Conservation (phyloP, 2,888 invertebrate genomes). For the Caradrina clavipalpis region DNA sequence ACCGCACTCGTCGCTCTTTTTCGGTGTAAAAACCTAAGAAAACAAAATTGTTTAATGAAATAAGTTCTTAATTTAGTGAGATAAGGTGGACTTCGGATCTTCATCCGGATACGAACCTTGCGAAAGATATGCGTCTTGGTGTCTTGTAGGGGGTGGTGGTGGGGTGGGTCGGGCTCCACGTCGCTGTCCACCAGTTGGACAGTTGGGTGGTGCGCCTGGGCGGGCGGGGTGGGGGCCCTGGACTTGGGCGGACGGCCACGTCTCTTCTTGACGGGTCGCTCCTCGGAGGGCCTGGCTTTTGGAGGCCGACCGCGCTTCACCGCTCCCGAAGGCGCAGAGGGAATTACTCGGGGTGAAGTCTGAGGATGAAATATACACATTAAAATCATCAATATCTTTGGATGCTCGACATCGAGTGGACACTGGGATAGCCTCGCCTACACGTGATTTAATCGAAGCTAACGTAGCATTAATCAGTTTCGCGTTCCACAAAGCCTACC, state of each 20-base stretch:
- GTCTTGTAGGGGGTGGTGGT: slow-evolving; percentile 75
- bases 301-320: slow-evolving; percentile 90
- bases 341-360: slow-evolving; percentile 76
- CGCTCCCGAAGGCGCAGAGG: slow-evolving; percentile 59
- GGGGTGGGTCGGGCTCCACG: slow-evolving; percentile 77
- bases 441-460: too few species aligned
- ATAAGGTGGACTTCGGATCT: too few species aligned
- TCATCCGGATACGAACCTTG: slow-evolving; percentile 71
- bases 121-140: slow-evolving; percentile 86
- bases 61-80: neutral
- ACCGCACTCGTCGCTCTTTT: slow-evolving; percentile 92
- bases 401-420: too few species aligned
- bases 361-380: slow-evolving; percentile 36
- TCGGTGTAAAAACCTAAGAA: slow-evolving; percentile 87
- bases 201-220: slow-evolving; percentile 65
- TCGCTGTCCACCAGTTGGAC: slow-evolving; percentile 72
- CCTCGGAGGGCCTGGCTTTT: slow-evolving; percentile 81
- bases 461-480: too few species aligned
- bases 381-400: neutral
- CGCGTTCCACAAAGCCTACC: too few species aligned
- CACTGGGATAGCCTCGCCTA: too few species aligned
- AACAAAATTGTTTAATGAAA: neutral
- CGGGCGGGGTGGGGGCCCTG: slow-evolving; percentile 59
- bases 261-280: slow-evolving; percentile 83
- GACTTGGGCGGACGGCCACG: slow-evolving; percentile 85